Base-by-base conservation (phyloP, 2,113 vertebrate genomes). In the Suricata suricatta region DNA sequence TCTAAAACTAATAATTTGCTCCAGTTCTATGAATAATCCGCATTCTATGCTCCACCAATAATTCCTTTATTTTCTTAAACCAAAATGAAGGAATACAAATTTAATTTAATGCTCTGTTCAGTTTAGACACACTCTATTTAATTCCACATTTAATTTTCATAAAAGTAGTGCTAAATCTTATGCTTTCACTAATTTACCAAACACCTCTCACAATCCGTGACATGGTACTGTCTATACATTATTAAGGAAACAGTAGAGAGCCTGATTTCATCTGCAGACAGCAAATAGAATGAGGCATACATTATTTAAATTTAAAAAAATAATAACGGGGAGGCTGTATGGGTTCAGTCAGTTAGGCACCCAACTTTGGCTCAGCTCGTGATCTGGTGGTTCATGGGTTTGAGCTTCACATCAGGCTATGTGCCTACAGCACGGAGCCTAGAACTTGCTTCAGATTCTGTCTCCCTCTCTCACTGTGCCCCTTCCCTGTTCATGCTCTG, bases 21-120 rank as follows among this genome's bases (percentile, higher is more conserved):
- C 33, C 63, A 93, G 13, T 84, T 83, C 86, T 90, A 77, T 90
- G 94, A 97, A 97, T 97, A 97, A 95, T 96, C 68, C 83, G 97
- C 47, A 52, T 64, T 84, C 88, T 86, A 82, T 95, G 93, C 50
- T 98, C 80, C 79, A 88, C 79, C 85, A 97, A 74, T 89, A 98
- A 95, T 88, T 98, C 85, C 71, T 79, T 93, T 96, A 95, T 95
- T 86, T 96, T 97, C 92, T 95, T 94, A 98, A 97, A 88, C 86
- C 94, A 97, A 94, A 98, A 97, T 54, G 72, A 97, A 95, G 93
- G 50, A 85, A 95, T n/a, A 98, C 83, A 98, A 94, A 92, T 98
- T 97, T 98, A 84, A 98, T 98, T 98, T 98, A 97, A 84, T 97
- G 50, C 96, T 98, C 98, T 83, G 88, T 79, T 97, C 93, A 97